Base-by-base conservation (phyloP, 2,888 invertebrate genomes). In the Masnerella sp. region DNA sequence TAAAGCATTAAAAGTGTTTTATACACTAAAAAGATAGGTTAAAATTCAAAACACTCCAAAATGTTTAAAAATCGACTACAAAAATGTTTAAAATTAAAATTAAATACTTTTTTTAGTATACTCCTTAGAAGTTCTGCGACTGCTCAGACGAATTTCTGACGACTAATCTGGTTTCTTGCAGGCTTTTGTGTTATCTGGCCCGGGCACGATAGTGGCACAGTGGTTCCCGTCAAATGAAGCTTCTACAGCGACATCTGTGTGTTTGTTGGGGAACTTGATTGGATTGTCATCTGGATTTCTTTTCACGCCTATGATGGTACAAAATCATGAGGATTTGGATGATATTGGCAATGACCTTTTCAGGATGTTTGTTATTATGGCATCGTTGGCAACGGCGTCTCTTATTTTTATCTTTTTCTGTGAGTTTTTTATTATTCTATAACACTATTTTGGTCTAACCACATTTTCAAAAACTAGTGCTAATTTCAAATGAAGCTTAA, bases 261-360 rank as follows among this genome's bases (percentile, higher is more conserved):
- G 93, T 2, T 91, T 94, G 14, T 92, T 94, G 81, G 94, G 94
- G 3, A 92, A 92, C 79, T 93, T 93, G 89, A 84, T 94, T n/a
- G 90, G 94, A 0, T 89, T 92, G 32, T 93, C 93, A 0, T 80
- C 93, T 0, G 93, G 93, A 45, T 95, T 94, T 82, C 86, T 94
- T 4, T 70, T 93, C 3, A 92, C 93, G 0, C 92, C 94, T 0
- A 84, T 91, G 59, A 72, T 90, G 15, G 89, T 90, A 0, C 85
- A 78, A 67, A 89, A 89, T 78, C 88, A 88, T 20, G 88, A 88
- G 0, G 84, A 88, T 30, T 36, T 86, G 0, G 88, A 88, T 0
- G 84, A 87, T 3, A 88, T 91, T 25, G 89, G 90, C 86, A 58
- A 72, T 0, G 86, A 88, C 62, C 72, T 88, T 0, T 82, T 78